Percentiles rank a stretch among this genome's conserved stretches.
Evolutionary conservation across 2,888 invertebrate species (phyloP).

Genomic region (Chelonus formosanus): DNA sequence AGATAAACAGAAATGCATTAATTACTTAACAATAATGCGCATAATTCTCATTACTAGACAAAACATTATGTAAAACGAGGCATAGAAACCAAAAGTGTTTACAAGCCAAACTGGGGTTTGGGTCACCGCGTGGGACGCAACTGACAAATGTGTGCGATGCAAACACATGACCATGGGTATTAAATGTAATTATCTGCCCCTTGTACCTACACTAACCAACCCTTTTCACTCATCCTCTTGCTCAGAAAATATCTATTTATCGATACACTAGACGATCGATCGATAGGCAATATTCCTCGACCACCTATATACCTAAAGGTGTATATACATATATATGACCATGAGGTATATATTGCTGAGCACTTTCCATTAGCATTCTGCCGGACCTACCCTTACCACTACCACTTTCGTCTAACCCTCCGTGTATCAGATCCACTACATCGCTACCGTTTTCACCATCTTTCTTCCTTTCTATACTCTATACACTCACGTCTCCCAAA

Average conservation of each 20-base stretch:
- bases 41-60: conserved; percentile 7
- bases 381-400: conserved; percentile 25
- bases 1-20: too few species aligned
- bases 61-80: conserved; percentile 8
- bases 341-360: conserved; percentile 43
- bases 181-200: conserved; percentile 61
- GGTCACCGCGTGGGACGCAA: conserved; percentile 27
- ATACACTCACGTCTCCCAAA: conserved; percentile 17
- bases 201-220: conserved; percentile 41
- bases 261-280: conserved; percentile 43
- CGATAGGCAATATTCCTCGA: conserved; percentile 48
- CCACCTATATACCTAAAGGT: conserved; percentile 32
- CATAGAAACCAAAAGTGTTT: conserved; percentile 22
- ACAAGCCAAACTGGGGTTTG: conserved; percentile 18
- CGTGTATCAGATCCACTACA: too few species aligned
- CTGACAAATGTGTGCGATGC: conserved; percentile 53
- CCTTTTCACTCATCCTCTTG: conserved; percentile 15
- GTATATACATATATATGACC: conserved; percentile 24
- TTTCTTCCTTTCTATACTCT: conserved; percentile 14
- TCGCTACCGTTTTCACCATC: background rate
- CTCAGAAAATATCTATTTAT: conserved; percentile 37
- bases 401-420: conserved; percentile 9
- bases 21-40: too few species aligned
- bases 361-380: conserved; percentile 56
- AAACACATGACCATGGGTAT: conserved; percentile 61